Percentiles rank a stretch among this genome's conserved stretches.
Evolutionary conservation across 2,888 invertebrate genomes (phyloP).

Genomic region (Ariolimax columbianus): DNA sequence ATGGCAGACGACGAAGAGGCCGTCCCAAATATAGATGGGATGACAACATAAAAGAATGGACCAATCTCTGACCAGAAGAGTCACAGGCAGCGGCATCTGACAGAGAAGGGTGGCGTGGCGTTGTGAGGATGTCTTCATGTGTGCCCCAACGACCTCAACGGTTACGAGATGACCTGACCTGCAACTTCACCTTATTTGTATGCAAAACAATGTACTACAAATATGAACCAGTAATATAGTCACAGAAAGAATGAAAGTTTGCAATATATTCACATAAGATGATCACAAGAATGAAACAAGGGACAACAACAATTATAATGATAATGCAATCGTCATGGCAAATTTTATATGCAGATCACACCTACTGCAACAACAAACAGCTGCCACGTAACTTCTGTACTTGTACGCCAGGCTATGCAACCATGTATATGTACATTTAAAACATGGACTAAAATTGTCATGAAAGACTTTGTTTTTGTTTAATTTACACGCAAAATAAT

Average conservation of each 20-base stretch:
- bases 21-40: no score
- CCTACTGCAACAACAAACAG: neutral
- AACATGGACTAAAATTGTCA: neutral
- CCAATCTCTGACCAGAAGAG: no score
- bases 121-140: no score
- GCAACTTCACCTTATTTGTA: neutral
- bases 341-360: neutral
- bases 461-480: neutral
- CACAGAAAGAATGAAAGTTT: neutral
- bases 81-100: no score
- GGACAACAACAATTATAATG: neutral
- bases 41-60: no score
- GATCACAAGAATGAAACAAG: neutral
- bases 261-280: neutral
- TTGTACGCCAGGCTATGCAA: neutral
- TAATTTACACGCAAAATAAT: slow-evolving; percentile 5
- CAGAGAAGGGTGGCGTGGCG: no score
- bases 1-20: no score
- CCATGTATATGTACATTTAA: neutral
- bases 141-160: no score
- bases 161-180: no score
- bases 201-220: neutral
- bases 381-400: neutral
- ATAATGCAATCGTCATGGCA: neutral
- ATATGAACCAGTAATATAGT: neutral